phyloP scores from a whole-genome alignment of 1,140 invertebrate species.

The Eumeta japonica region DNA sequence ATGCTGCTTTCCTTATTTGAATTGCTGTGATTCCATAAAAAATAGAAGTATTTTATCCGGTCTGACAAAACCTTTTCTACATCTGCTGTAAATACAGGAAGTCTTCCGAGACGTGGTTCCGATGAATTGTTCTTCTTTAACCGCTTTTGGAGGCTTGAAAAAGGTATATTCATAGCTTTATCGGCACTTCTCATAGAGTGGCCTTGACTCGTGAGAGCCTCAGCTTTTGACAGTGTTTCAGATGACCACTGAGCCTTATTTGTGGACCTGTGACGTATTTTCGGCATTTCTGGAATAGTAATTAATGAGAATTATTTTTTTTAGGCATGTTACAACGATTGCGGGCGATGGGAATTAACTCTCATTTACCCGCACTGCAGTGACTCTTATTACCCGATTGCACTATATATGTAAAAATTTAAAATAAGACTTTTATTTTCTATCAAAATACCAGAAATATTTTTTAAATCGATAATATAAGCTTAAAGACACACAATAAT shows the following conservation, averaged over 20 bases:
- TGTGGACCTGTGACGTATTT: slow-evolving; percentile 26
- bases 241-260: slow-evolving; percentile 25
- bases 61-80: slow-evolving; percentile 17
- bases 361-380: too few relatives aligned
- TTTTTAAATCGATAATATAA: too few relatives aligned
- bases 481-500: too few relatives aligned
- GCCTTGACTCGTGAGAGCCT: slow-evolving; percentile 19
- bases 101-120: slow-evolving; percentile 20
- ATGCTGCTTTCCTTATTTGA: slow-evolving; percentile 20
- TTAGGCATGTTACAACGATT: too few relatives aligned
- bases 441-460: too few relatives aligned
- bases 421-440: too few relatives aligned
- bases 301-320: too few relatives aligned
- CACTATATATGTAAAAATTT: too few relatives aligned
- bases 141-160: slow-evolving; percentile 26
- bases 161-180: slow-evolving; percentile 22
- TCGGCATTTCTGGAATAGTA: slow-evolving; percentile 15
- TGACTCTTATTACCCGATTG: too few relatives aligned
- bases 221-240: slow-evolving; percentile 19
- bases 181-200: slow-evolving; percentile 29
- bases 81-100: slow-evolving; percentile 7
- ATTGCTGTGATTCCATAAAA: slow-evolving; percentile 20
- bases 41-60: slow-evolving; percentile 22
- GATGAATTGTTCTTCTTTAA: slow-evolving; percentile 16
- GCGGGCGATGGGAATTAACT: slow-evolving; percentile 24